Conservation (phyloP, 1,140 invertebrate genomes). For the Andricus grossulariae region DNA sequence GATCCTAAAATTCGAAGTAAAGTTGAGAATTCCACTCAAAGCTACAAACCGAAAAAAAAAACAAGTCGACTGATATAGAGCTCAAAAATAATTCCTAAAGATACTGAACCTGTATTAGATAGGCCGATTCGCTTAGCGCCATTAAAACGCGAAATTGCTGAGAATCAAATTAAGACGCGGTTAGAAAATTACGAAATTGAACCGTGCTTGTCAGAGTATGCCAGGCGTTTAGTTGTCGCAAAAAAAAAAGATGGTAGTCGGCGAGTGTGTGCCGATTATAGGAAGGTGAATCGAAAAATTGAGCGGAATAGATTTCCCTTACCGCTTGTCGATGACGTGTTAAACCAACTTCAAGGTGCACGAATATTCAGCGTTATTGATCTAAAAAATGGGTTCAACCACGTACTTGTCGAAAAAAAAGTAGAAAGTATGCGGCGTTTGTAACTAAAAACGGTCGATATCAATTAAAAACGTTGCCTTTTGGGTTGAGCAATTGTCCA, state of each 20-base stretch:
- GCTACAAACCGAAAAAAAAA: not conserved
- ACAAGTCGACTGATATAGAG: not conserved
- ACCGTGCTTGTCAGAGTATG: conserved; percentile 65
- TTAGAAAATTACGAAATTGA: conserved; percentile 52
- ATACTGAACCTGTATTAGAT: not conserved
- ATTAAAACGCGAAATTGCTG: not conserved
- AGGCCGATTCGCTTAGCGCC: not conserved
- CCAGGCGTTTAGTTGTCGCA: conserved; percentile 69
- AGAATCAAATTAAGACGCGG: no score
- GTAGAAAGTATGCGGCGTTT: no score
- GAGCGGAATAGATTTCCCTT: no score
- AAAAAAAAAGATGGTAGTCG: conserved; percentile 65
- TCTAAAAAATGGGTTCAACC: no score
- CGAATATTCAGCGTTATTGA: no score
- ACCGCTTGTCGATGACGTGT: no score
- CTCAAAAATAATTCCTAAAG: not conserved
- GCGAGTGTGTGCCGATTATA: conserved; percentile 43
- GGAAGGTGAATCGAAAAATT: conserved; percentile 39
- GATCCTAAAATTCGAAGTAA: not conserved
- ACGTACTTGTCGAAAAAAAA: no score
- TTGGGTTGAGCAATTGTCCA: no score
- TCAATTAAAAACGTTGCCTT: no score
- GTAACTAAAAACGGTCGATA: no score
- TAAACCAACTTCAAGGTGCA: no score
- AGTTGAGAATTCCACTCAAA: not conserved